These are phyloP conservation scores for Calameuta idolon DNA, from an alignment of 2,888 invertebrate species.

Conservation along the genomic window DNA sequence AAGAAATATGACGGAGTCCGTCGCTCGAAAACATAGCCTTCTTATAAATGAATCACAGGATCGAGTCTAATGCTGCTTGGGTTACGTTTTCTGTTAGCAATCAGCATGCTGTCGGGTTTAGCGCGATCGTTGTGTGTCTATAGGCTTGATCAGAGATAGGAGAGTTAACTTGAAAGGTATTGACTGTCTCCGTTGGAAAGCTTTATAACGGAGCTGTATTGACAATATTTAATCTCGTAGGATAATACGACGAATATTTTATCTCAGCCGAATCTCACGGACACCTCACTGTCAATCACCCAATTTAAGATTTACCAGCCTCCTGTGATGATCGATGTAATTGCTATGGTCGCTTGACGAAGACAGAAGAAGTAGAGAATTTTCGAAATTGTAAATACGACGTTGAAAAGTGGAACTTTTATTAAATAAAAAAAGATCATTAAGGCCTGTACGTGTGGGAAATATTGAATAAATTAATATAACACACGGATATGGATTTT, in stretches of 20 bases:
- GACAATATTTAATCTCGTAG: conserved; percentile 20
- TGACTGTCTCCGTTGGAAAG: conserved; percentile 7
- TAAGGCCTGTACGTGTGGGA: background rate
- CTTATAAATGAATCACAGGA: background rate
- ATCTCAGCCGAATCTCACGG: conserved; percentile 25
- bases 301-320: conserved; percentile 33
- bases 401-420: background rate
- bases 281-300: conserved; percentile 34
- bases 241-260: conserved; percentile 7
- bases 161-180: conserved; percentile 6
- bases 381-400: background rate
- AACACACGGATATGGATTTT: background rate
- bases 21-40: background rate
- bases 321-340: conserved; percentile 25
- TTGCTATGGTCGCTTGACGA: background rate
- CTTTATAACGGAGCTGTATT: background rate
- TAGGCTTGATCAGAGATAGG: background rate
- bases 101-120: conserved; percentile 20
- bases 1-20: background rate
- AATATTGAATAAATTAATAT: background rate
- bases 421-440: background rate
- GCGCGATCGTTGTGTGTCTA: background rate
- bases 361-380: background rate
- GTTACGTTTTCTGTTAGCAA: conserved; percentile 24
- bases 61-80: background rate